Conservation (phyloP, 2,888 invertebrate species). For the Diloba caeruleocephala region DNA sequence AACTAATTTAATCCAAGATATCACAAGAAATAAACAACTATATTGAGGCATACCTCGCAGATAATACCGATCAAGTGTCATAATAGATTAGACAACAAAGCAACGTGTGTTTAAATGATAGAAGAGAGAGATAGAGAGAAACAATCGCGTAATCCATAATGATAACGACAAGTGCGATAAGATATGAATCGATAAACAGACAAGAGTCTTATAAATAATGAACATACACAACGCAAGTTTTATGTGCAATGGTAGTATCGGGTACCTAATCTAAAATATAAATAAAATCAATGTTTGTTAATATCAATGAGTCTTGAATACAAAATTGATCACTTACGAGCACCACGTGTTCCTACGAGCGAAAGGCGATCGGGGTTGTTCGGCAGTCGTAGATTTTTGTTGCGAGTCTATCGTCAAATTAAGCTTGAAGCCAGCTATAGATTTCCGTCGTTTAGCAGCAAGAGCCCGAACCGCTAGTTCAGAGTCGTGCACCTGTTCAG, state of each 20-base stretch:
- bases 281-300: conserved; percentile 28
- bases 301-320: conserved; percentile 41
- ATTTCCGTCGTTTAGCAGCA: conserved; percentile 85
- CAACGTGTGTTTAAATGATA: conserved; percentile 55
- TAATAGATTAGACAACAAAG: conserved; percentile 52
- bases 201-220: conserved; percentile 33
- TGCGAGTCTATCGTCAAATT: conserved; percentile 74
- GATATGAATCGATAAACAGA: conserved; percentile 60
- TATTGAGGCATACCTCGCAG: conserved; percentile 15
- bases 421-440: conserved; percentile 81
- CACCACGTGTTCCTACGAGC: conserved; percentile 88
- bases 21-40: conserved; percentile 21
- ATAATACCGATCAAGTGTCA: conserved; percentile 42
- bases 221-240: conserved; percentile 1
- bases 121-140: too few relatives aligned
- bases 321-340: conserved; percentile 79
- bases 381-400: conserved; percentile 68
- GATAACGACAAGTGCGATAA: conserved; percentile 69
- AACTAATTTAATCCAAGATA: conserved; percentile 45
- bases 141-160: conserved; percentile 61
- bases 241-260: conserved; percentile 6
- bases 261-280: conserved; percentile 10
- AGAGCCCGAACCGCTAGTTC: conserved; percentile 82
- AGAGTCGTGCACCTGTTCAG: conserved; percentile 73
- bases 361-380: conserved; percentile 71